Base-by-base conservation (phyloP, 92 coral and sea anemone genomes). In the Porites lobata region DNA sequence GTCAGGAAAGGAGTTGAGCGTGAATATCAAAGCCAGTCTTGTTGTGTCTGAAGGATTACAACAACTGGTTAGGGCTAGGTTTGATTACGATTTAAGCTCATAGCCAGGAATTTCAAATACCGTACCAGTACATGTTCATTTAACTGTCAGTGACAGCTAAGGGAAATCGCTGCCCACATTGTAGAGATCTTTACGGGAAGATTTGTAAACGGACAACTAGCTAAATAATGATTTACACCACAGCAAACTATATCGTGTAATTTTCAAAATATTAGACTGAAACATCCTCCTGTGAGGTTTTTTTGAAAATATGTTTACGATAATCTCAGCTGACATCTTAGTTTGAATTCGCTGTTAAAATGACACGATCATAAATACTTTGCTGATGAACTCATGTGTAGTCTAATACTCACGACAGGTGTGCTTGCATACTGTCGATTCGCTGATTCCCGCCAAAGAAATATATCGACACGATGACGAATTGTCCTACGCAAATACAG, bases 21-120 rank as follows among this genome's bases (percentile, higher is more conserved):
- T 71, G 76, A 71, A 71, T 53, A 71, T 71, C 74, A 14, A 26
- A n/a, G 51, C 74, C 74, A 83, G 72, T 57, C 72, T 73, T 22
- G 68, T 73, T 58, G 72, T 83, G 69, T 58, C 67, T 12, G 80
- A 83, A 19, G 64, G 87, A 38, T 54, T 61, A 53, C 71, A 18
- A 18, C 79, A 83, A 56, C 79, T 72, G 70, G 26, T 72, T 67
- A 51, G 13, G 32, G 87, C 58, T 14, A 29, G 80, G 59, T 83
- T 73, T 83, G 80, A 43, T 13, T 32, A 69, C 59, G 14, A 57
- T 7, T 43, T 86, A 69, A 65, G 76, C 75, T 69, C 51, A 29
- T 9, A 69, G 51, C 14, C 14, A 69, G n/a, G 38, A 10, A 69
- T 69, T 69, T 69, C 52, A 69, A 69, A 69, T 11, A 54, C 75